Base-by-base conservation (phyloP, 2,113 vertebrate species). In the Silurus glanis region DNA sequence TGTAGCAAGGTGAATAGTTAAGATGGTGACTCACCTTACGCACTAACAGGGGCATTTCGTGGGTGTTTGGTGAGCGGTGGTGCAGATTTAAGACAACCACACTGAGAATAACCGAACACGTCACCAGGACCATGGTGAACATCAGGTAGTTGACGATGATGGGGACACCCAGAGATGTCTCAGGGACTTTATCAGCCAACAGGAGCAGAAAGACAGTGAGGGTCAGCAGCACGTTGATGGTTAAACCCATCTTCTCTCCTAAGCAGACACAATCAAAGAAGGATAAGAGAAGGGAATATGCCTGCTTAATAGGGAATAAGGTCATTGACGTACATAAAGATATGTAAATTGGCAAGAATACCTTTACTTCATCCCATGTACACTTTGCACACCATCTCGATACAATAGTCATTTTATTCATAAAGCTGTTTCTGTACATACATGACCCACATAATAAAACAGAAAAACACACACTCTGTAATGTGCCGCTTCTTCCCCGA, bases 201-300 rank as follows among this genome's bases (percentile, higher is more conserved):
- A 98, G 95, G 84, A 98, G 94, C 90, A 98, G 92, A 91, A 98
- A 97, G 83, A 98, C 97, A 1, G 97, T 98, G 10, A 97, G 95
- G 81, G 97, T 97, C 85, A 98, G 95, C 87, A 98, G 91, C 2
- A 97, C 96, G 3, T 97, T 97, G 91, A 98, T 97, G 1, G 97
- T 97, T 79, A 97, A 95, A 2, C 96, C 96, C 96, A 98, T 97
- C 93, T 98, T 98, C 93, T 98, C 97, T 83, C 97, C 97, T 98
- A 92, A 28, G 75, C 37, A 74, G 71, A 58, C 5, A 19, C 2
- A 67, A 78, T 14, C 5, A 25, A 61, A 23, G 6, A 6, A 80
- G 25, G 37, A 66, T 66, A 69, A 83, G 17, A 59, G 9, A 8
- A 67, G 23, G 14, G 9, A 45, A 67, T 14, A 6, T 0, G 14